Evolutionary conservation across 2,888 invertebrate genomes (phyloP), one percentile per base, ranked within the genome.

Genomic region (Drosophila nigritarsus): DNA sequence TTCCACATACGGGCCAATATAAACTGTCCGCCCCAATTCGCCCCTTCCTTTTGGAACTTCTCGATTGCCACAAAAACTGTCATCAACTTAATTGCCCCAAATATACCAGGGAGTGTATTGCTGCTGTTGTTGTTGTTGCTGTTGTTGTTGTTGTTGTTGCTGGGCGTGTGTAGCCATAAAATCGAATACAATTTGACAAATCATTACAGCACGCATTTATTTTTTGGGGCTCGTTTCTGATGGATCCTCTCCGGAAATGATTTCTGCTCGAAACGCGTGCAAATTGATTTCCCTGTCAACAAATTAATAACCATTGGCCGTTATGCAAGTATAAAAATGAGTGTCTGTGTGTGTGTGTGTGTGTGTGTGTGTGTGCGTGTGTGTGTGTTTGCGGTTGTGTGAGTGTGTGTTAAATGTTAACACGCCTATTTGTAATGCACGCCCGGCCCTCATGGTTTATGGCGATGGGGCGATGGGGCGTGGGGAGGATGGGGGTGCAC

Each of bases 61-160:
- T 51, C 72, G 66, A 79, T 83, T 86, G 89, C 75, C 76, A 78
- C 75, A 80, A 55, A 88, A 87, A 88, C 82, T 90, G 87, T 75
- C 90, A 87, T 87, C 87, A 87, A 70, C 54, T 78, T 90, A 87
- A 87, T 90, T 87, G 86, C 79, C 87, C 87, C 85, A 90, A 86
- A 86, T 78, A 75, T 65, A 71, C 50, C 61, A 50, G 71, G 78
- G 75, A n/a, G 63, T 65, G 49, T 56, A 54, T 64, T 61, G 32
- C 48, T 56, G 18, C 40, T 45, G 24, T 38, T 60, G 11, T 42
- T 55, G 38, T 51, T 34, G 18, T 27, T 38, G 13, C 24, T 75
- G 75, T n/a, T n/a, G n/a, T n/a, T n/a, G n/a, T n/a, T 60, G 11
- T 42, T 55, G 38, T 51, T 34, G 18, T 27, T 38, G 13, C 24